phyloP scores from a whole-genome alignment of 37 sponge, comb jelly and placozoan species.

The Eunapius fragilis region DNA sequence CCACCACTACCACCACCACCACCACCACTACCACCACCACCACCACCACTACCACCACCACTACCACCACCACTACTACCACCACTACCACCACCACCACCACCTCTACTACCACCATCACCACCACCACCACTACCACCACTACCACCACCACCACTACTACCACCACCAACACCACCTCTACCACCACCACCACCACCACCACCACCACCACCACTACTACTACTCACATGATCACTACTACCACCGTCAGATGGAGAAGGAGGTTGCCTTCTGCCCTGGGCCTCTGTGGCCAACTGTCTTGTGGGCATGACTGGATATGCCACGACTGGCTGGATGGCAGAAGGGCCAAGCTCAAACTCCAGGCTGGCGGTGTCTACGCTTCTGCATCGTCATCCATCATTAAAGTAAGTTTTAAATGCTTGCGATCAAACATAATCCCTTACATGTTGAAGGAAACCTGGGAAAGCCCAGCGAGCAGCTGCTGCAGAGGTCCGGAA shows the following conservation, averaged over 20 bases:
- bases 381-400: neutral
- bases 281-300: neutral
- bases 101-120: neutral
- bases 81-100: constrained; percentile 4
- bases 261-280: neutral
- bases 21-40: neutral
- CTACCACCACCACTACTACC: neutral
- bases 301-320: neutral
- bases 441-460: constrained; percentile 67
- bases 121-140: neutral
- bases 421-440: neutral
- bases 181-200: neutral
- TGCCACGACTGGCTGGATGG: constrained; percentile 37
- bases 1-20: neutral
- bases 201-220: neutral
- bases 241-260: neutral
- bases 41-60: neutral
- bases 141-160: neutral
- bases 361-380: constrained; percentile 81
- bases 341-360: constrained; percentile 72
- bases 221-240: neutral
- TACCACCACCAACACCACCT: neutral
- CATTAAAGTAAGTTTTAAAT: no score
- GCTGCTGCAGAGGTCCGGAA: constrained; percentile 44
- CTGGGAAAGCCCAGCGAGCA: constrained; percentile 70